Conservation (phyloP, 2,113 vertebrate species). For the Bubo bubo region DNA sequence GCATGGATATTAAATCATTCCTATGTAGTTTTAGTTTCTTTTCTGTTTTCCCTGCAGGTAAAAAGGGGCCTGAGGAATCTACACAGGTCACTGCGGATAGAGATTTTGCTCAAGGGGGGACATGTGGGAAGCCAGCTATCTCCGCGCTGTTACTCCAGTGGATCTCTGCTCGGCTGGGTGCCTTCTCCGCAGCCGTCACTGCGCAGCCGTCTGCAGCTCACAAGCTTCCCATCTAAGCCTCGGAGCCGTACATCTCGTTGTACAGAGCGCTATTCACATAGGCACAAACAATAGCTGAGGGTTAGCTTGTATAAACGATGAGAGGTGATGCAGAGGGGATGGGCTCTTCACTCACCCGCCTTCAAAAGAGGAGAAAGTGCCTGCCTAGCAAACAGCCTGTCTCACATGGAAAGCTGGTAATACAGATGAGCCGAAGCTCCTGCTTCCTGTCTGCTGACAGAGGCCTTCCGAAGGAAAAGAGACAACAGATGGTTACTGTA, state of each 20-base stretch:
- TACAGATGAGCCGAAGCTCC: neutral
- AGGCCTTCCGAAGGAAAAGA: neutral
- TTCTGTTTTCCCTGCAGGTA: neutral
- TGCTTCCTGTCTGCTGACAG: neutral
- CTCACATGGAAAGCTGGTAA: neutral
- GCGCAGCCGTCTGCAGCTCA: neutral
- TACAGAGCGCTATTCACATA: neutral
- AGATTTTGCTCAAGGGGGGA: neutral
- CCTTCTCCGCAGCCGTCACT: neutral
- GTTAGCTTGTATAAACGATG: neutral
- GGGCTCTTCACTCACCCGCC: neutral
- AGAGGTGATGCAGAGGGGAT: neutral
- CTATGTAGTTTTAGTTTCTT: neutral
- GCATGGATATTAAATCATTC: fast-evolving
- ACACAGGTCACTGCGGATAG: fast-evolving
- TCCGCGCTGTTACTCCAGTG: fast-evolving
- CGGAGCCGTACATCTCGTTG: neutral
- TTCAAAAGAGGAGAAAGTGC: neutral
- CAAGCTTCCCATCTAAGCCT: neutral
- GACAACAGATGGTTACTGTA: neutral
- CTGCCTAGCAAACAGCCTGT: neutral
- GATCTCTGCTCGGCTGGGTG: neutral
- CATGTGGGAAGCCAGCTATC: neutral
- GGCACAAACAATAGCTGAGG: neutral
- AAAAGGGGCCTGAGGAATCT: neutral